Evolutionary conservation across 2,113 vertebrate genomes (phyloP).

Genomic region (Orientallactaga bullata): DNA sequence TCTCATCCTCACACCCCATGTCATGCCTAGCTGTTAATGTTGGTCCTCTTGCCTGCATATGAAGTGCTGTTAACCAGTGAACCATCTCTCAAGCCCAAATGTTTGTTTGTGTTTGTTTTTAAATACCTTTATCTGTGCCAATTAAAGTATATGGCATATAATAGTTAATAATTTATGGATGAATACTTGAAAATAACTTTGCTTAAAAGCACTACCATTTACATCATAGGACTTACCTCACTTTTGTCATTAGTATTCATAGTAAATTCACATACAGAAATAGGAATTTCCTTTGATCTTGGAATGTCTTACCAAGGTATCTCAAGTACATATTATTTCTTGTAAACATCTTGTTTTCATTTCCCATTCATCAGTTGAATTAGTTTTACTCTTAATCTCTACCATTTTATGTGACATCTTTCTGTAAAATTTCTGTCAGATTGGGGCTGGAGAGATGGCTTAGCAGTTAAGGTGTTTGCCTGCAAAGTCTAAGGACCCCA

Average conservation of each 20-base stretch:
- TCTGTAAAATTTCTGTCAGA: neutral
- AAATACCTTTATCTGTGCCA: neutral
- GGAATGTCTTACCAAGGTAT: neutral
- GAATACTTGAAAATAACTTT: conserved; percentile 27
- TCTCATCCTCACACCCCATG: too few relatives aligned
- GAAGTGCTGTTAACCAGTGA: too few relatives aligned
- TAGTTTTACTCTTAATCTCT: neutral
- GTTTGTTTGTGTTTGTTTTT: neutral
- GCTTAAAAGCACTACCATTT: conserved; percentile 24
- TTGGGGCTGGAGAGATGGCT: too few relatives aligned
- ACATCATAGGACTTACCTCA: neutral
- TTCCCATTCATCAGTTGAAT: neutral
- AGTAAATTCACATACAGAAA: neutral
- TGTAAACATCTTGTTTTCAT: neutral
- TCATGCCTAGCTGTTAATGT: too few relatives aligned
- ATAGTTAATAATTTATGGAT: neutral
- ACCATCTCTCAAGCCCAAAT: too few relatives aligned
- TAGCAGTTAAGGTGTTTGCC: too few relatives aligned
- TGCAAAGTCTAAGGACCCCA: too few relatives aligned
- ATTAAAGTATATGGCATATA: neutral
- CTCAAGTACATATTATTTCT: neutral
- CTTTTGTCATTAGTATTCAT: neutral
- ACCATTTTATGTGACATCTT: neutral
- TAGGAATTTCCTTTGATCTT: neutral
- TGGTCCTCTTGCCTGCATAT: too few relatives aligned